Evolutionary conservation across 2,888 invertebrate species (phyloP), one percentile per base, ranked within the genome.

Genomic region (Ryuthela nishihirai): DNA sequence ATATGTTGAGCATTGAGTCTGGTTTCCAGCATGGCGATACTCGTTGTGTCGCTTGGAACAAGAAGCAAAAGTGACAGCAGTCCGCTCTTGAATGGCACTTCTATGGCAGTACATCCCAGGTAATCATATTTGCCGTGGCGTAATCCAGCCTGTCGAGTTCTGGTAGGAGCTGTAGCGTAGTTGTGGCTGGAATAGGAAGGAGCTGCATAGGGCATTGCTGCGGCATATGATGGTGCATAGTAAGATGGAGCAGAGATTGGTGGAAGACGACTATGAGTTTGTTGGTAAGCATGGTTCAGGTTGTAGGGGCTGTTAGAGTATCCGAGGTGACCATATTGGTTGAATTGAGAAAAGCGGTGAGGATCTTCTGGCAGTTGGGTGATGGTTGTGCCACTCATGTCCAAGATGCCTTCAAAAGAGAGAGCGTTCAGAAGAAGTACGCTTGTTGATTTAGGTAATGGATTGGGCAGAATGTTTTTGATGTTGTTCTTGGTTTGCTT

Each of bases 1-100:
- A 68, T 56, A 26, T 65, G 54, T 42, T 68, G 68, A 12, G 67
- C 68, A 38, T 56, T 65, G n/a, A 68, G 56, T 54, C 65, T 48
- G 20, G 65, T 65, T 32, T 68, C 59, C 34, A 68, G 41, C 29
- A 63, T 40, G 18, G 49, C 64, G 32, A 67, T 56, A 17, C 64
- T 64, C 17, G 60, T 54, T 2, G 60, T 48, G 34, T 65, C 62
- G 42, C 47, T 47, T 4, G 68, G 68, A 24, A 66, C 54, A 40
- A 68, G 46, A 20, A 58, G 50, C 0, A 68, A 54, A 35, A 68
- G 42, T 3, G 68, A 65, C 3, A 68, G 39, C 21, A 66, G 44
- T 3, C 67, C 67, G 25, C 62, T 65, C 41, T 56, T 58, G 46
- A 68, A 66, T 9, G 68, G 68, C 41, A 68, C 58, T 46, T 68